A percentile compares a stretch with the other conserved stretches of the same genome.
These are phyloP conservation scores for Thera obeliscata DNA, from an alignment of 2,888 invertebrate species.

Conservation along the genomic window DNA sequence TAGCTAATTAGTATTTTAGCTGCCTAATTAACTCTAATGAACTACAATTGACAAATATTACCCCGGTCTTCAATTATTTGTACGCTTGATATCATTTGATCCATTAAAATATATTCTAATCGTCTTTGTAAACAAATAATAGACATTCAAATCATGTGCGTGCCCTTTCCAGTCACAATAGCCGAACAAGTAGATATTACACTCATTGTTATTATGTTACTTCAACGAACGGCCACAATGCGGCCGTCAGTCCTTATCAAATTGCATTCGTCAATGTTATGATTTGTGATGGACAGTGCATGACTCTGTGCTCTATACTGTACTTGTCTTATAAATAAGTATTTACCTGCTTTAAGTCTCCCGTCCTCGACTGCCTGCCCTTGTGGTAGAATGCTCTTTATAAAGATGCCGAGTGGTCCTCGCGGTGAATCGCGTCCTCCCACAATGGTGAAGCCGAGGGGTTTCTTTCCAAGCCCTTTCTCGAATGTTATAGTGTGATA, in stretches of 20 bases:
- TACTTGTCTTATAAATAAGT: slow-evolving; percentile 8
- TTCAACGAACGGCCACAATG: slow-evolving; percentile 59
- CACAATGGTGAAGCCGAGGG: slow-evolving; percentile 95
- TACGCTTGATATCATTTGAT: slow-evolving; percentile 20
- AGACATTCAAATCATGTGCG: slow-evolving; percentile 50
- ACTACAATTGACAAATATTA: slow-evolving; percentile 18
- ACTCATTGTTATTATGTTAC: slow-evolving; percentile 52
- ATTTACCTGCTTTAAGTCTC: slow-evolving; percentile 90
- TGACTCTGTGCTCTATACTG: slow-evolving; percentile 10
- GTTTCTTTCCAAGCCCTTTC: slow-evolving; percentile 93
- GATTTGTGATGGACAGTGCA: slow-evolving; percentile 31
- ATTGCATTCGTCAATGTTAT: slow-evolving; percentile 55
- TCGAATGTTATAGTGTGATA: slow-evolving; percentile 90
- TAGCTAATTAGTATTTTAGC: slow-evolving; percentile 16
- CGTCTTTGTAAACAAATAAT: slow-evolving; percentile 42
- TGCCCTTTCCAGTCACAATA: slow-evolving; percentile 51
- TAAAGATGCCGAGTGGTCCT: slow-evolving; percentile 93
- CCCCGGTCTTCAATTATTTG: slow-evolving; percentile 12
- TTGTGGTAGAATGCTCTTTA: slow-evolving; percentile 92
- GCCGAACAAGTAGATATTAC: slow-evolving; percentile 49
- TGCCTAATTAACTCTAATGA: slow-evolving; percentile 22
- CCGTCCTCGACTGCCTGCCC: slow-evolving; percentile 94
- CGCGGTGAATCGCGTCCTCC: slow-evolving; percentile 94
- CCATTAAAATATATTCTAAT: slow-evolving; percentile 32
- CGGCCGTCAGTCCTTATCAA: slow-evolving; percentile 64